A percentile compares a stretch with the other conserved stretches of the same genome.
These are phyloP conservation scores for Mareca penelope DNA, from an alignment of 2,797 vertebrate species.

Conservation along the genomic window DNA sequence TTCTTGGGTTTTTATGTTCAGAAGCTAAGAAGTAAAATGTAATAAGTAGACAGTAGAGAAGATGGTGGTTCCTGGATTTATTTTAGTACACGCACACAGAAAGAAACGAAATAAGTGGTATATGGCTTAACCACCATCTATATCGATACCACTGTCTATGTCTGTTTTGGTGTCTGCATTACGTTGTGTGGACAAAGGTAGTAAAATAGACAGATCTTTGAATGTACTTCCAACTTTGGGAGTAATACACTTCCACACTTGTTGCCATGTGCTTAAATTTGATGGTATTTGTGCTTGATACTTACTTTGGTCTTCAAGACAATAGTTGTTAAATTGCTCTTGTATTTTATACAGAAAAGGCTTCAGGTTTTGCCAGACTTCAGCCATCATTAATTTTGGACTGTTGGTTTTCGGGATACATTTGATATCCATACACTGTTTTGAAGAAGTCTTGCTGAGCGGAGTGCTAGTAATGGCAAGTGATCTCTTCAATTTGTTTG, in stretches of 20 bases:
- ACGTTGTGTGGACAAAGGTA: not conserved
- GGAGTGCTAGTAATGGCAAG: not conserved
- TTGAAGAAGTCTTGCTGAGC: not conserved
- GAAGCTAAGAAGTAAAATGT: not conserved
- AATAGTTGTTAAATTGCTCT: not conserved
- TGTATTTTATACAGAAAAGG: not conserved
- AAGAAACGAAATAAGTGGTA: not conserved
- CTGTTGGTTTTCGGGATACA: not conserved
- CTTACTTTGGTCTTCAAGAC: not conserved
- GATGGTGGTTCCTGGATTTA: not conserved
- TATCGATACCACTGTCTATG: too few species aligned
- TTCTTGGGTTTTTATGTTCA: not conserved
- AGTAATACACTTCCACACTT: not conserved
- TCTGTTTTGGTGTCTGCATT: not conserved
- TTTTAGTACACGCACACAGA: not conserved
- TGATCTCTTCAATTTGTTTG: not conserved
- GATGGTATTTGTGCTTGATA: not conserved
- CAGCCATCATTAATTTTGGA: not conserved
- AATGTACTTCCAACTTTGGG: not conserved
- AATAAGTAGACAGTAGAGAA: not conserved
- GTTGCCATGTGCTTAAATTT: not conserved
- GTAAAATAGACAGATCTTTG: rapidly evolving
- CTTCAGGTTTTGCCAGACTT: not conserved
- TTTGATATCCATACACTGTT: not conserved
- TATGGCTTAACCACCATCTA: not conserved